Base-by-base conservation (phyloP, 2,113 vertebrate species). In the Crypturellus undulatus region DNA sequence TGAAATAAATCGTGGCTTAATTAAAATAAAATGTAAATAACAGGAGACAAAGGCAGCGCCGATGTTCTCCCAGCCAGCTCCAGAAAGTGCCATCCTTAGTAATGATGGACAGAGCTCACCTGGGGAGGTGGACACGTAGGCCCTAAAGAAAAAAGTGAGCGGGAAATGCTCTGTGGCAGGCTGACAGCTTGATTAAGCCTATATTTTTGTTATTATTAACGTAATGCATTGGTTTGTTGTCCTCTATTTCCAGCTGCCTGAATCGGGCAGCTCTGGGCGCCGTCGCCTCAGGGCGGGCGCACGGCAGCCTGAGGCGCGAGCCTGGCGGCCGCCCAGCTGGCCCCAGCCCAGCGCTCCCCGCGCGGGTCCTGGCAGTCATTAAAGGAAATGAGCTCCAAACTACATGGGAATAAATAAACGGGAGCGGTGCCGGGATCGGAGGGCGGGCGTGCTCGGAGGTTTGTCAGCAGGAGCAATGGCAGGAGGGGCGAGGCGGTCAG, bases 271-370 rank as follows among this genome's bases (percentile, higher is more conserved):
- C 19, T 49, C 47, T 10, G 47, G 47, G 47, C 47, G 18, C 45
- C 15, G 47, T 18, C 3, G 47, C 47, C 47, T 20, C 47, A 49
- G 47, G 2, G 83, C 86, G 52, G 25, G 25, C 3, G 4, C 38
- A 4, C 38, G 85, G 83, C 28, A 45, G 79, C 82, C 6, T 10
- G 3, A 56, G 54, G 28, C 8, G 28, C 12, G 32, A 49, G 34
- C 22, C 85, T 94, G 94, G 95, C 92, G 51, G 82, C 79, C 1
- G 3, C 69, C 93, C 95, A 96, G 87, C 95, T 93, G 93, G 88
- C 92, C 93, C 86, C 84, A 86, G 76, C 92, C 92, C 80, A 68
- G 42, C 86, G 72, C 56, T 67, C 68, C 70, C 79, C 1, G 0
- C 65, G 80, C 79, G 0, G 0, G 43, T 26, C 82, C 79, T 93